phyloP scores from a whole-genome alignment of 53 echinoderm and acorn worm genomes.

The Temnopleurus reevesii region DNA sequence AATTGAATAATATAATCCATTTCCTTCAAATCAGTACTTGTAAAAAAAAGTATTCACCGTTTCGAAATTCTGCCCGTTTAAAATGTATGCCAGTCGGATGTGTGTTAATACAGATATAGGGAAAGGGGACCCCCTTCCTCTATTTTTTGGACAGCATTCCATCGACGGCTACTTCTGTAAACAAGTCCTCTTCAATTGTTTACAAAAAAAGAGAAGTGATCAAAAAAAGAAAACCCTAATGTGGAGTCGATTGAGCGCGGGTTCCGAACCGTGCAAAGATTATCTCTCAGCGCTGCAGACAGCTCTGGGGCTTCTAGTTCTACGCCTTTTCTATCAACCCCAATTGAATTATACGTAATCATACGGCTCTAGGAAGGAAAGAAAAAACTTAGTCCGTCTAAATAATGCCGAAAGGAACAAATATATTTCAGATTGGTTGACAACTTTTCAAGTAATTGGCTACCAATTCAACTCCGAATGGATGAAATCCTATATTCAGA shows the following conservation, averaged over 20 bases:
- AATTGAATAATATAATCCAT: neutral
- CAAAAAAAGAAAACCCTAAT: conserved; percentile 35
- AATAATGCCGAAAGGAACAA: conserved; percentile 31
- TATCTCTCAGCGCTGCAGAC: conserved; percentile 2
- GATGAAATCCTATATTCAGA: neutral
- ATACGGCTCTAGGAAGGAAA: neutral
- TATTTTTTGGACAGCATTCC: neutral
- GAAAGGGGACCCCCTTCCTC: neutral
- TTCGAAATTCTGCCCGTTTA: neutral
- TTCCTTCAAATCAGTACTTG: neutral
- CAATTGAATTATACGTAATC: conserved; percentile 44
- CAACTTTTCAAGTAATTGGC: conserved; percentile 35
- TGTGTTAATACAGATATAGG: neutral
- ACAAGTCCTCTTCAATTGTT: conserved; percentile 21
- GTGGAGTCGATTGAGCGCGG: neutral
- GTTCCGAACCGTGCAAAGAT: neutral
- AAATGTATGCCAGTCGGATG: neutral
- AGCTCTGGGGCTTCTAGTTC: neutral
- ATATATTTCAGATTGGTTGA: conserved; percentile 21
- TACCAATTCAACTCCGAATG: neutral
- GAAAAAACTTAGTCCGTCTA: neutral
- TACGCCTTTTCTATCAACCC: neutral
- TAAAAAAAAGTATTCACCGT: neutral
- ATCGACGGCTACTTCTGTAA: neutral
- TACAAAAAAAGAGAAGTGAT: neutral